These are phyloP conservation scores for Aegithalos caudatus DNA, from an alignment of 2,113 vertebrate species.

Conservation along the genomic window DNA sequence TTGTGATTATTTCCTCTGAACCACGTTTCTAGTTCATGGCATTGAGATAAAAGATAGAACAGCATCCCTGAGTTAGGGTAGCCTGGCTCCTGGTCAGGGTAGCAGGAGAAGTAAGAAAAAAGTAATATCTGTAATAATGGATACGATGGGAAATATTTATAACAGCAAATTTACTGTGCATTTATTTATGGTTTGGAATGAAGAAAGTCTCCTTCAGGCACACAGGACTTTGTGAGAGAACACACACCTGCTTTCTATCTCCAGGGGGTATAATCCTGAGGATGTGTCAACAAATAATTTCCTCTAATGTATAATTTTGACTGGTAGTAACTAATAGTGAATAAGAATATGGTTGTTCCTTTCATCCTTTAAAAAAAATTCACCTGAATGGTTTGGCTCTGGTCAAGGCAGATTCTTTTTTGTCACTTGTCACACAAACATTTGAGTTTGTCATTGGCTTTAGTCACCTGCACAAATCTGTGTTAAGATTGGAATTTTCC, in stretches of 20 bases:
- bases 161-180: not conserved
- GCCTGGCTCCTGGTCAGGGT: not conserved
- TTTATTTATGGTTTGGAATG: not conserved
- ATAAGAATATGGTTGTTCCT: not conserved
- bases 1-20: not conserved
- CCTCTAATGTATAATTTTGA: not conserved
- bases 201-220: not conserved
- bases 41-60: not conserved
- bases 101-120: not conserved
- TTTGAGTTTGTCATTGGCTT: not conserved
- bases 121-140: not conserved
- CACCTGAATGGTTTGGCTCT: not conserved
- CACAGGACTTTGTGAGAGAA: not conserved
- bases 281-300: not conserved
- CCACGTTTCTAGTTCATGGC: not conserved
- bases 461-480: not conserved
- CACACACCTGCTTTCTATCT: not conserved
- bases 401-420: not conserved
- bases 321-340: not conserved
- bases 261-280: not conserved
- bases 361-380: not conserved
- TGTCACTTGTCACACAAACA: not conserved
- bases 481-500: not conserved
- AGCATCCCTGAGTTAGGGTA: not conserved
- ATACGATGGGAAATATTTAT: not conserved